These are phyloP conservation scores for Opisthograptis luteolata DNA, from an alignment of 2,888 invertebrate species.

Conservation along the genomic window DNA sequence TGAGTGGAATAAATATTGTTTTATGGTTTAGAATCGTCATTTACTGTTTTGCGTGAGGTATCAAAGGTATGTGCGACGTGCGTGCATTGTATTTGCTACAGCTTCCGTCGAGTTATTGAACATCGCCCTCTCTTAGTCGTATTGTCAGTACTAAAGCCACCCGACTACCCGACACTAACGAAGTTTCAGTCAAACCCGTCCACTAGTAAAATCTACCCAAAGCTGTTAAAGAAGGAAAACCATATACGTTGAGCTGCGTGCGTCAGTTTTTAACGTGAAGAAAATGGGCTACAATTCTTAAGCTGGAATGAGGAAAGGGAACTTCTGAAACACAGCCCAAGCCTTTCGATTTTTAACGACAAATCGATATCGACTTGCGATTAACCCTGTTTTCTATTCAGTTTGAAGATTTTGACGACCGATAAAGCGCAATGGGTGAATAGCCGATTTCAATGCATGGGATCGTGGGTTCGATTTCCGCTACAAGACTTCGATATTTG, in stretches of 20 bases:
- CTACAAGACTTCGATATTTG: too few relatives aligned
- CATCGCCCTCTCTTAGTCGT: too few relatives aligned
- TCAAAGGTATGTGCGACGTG: too few relatives aligned
- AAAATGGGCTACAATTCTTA: constrained; percentile 59
- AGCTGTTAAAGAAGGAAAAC: constrained; percentile 71
- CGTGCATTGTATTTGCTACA: too few relatives aligned
- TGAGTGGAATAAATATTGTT: too few relatives aligned
- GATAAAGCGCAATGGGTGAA: too few relatives aligned
- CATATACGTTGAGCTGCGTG: constrained; percentile 53
- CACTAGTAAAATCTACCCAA: constrained; percentile 47
- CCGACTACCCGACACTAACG: background rate
- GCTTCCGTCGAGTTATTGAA: too few relatives aligned
- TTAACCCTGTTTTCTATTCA: constrained; percentile 18
- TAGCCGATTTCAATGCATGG: too few relatives aligned
- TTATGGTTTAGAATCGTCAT: too few relatives aligned
- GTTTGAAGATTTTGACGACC: constrained; percentile 5
- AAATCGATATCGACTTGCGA: constrained; percentile 40
- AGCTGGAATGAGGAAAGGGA: constrained; percentile 50
- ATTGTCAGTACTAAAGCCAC: background rate
- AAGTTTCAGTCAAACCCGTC: too few relatives aligned
- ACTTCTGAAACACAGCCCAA: constrained; percentile 41
- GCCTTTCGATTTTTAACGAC: constrained; percentile 44
- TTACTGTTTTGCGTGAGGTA: too few relatives aligned
- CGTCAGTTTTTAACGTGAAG: constrained; percentile 70
- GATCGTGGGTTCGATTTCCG: too few relatives aligned